Conservation (phyloP, 2,797 vertebrate species). For the Xenops minutus region DNA sequence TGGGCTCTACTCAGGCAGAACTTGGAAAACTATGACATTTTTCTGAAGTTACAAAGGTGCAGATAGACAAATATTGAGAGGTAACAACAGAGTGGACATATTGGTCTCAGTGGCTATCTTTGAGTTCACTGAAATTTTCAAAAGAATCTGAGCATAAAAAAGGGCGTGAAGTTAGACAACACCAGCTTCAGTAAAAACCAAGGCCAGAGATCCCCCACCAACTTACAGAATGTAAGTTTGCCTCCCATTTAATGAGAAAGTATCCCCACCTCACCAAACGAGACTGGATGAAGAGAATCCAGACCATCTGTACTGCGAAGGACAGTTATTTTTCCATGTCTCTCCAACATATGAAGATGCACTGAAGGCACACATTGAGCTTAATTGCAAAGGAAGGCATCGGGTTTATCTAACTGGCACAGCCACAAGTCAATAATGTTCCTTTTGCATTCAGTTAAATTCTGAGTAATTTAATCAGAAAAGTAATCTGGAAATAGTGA, state of each 20-base stretch:
- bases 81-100: not conserved
- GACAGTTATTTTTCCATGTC: not conserved
- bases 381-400: not conserved
- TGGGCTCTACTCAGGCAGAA: not conserved
- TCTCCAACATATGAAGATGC: not conserved
- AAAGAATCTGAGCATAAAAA: not conserved
- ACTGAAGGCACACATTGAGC: not conserved
- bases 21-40: not conserved
- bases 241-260: not conserved
- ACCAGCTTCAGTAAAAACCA: not conserved
- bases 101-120: not conserved
- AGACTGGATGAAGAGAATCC: not conserved
- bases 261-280: not conserved
- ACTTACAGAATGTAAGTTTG: not conserved
- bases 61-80: not conserved
- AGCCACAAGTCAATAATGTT: not conserved
- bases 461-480: slow-evolving; percentile 5
- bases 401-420: not conserved
- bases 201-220: not conserved
- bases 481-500: not conserved
- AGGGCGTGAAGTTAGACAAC: not conserved
- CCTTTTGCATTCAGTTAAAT: not conserved
- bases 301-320: not conserved
- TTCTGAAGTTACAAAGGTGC: not conserved
- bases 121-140: not conserved